These are phyloP conservation scores for Meda fulgida DNA, from an alignment of 2,797 vertebrate species.

Conservation along the genomic window DNA sequence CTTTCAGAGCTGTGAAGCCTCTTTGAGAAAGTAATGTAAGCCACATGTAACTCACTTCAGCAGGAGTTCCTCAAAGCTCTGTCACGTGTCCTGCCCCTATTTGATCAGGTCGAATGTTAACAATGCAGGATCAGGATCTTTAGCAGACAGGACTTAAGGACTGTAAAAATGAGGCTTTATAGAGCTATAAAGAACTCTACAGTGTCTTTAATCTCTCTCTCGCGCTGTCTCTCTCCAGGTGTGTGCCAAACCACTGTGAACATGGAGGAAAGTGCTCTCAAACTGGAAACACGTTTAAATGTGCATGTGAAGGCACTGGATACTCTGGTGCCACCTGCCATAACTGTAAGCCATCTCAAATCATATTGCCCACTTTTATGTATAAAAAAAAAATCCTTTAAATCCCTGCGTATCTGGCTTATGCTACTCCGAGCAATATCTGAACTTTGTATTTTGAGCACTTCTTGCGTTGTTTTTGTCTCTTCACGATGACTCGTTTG, in stretches of 20 bases:
- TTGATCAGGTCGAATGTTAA: constrained; percentile 27
- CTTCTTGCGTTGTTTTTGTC: too few relatives aligned
- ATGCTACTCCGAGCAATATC: too few relatives aligned
- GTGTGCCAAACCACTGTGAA: constrained; percentile 95
- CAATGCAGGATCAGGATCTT: constrained; percentile 19
- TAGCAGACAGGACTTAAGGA: neutral
- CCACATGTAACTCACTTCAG: constrained; percentile 19
- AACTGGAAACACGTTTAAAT: constrained; percentile 93
- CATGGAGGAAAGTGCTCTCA: constrained; percentile 91
- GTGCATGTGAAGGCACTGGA: constrained; percentile 89
- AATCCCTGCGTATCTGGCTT: too few relatives aligned
- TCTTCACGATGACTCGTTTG: too few relatives aligned
- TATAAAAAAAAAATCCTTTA: too few relatives aligned
- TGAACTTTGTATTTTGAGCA: too few relatives aligned
- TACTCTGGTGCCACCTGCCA: constrained; percentile 96
- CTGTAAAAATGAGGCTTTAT: neutral
- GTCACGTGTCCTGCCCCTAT: neutral
- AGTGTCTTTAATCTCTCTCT: neutral
- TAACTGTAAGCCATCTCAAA: constrained; percentile 81
- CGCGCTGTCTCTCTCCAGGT: constrained; percentile 78
- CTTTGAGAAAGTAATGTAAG: constrained; percentile 7
- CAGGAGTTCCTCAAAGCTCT: constrained; percentile 30
- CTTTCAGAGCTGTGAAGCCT: constrained; percentile 29
- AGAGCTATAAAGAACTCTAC: neutral
- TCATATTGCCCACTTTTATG: neutral